phyloP scores from a whole-genome alignment of 2,797 vertebrate genomes.

The Characodon lateralis region DNA sequence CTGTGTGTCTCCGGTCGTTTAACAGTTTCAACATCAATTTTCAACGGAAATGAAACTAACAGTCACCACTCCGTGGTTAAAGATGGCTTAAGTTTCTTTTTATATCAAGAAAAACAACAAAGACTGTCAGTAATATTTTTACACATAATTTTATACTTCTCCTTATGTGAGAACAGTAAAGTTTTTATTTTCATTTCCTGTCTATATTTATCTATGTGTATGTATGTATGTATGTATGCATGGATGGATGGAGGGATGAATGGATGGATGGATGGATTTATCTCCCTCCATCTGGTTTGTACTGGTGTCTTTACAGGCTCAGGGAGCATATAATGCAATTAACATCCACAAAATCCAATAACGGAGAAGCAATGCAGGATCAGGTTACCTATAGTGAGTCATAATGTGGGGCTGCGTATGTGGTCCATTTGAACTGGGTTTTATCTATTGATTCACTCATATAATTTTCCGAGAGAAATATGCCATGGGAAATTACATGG shows the following conservation, averaged over 20 bases:
- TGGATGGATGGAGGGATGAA: no score
- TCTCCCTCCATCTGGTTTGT: conserved; percentile 3
- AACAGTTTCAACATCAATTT: no score
- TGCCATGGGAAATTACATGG: background rate
- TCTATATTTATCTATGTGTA: conserved; percentile 12
- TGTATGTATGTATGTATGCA: no score
- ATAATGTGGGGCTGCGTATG: conserved; percentile 26
- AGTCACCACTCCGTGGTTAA: no score
- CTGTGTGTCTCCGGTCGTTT: no score
- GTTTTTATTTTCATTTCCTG: conserved; percentile 17
- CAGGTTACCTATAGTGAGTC: conserved; percentile 27
- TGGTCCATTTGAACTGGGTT: conserved; percentile 6
- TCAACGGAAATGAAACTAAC: background rate
- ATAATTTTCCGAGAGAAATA: background rate
- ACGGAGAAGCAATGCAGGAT: conserved; percentile 60
- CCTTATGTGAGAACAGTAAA: background rate
- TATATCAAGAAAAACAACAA: background rate
- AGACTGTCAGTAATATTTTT: no score
- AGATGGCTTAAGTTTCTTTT: no score
- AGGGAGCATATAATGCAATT: conserved; percentile 68
- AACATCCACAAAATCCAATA: conserved; percentile 65
- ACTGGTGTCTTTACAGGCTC: conserved; percentile 39
- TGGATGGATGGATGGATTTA: no score
- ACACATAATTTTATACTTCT: background rate
- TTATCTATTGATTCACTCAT: conserved; percentile 28